Evolutionary conservation across 2,888 invertebrate genomes (phyloP), one percentile per base, ranked within the genome.

Genomic region (Harpalus rubripes): DNA sequence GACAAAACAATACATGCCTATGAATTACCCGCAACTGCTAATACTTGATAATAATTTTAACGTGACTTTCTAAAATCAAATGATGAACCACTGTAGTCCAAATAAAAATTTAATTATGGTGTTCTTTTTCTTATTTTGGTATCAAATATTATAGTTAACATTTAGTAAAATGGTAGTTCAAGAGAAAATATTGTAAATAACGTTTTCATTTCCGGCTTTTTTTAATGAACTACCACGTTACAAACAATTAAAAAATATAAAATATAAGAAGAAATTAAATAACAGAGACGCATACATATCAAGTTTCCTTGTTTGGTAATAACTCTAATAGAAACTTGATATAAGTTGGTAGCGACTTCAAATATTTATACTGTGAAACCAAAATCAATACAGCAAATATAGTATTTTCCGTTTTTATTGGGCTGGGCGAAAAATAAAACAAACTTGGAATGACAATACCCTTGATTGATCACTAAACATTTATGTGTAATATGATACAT

Each of bases 391-490:
- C 18, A 10, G 44, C 44, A 74, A 44, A 74, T 74, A 74, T 74
- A 18, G 18, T 74, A 44, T 44, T 22, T 74, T 74, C 63, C 44
- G 44, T 74, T 44, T 74, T 44, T 78, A 78, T 56, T 78, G 58
- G 78, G 58, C 58, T 26, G n/a, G 78, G 58, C 78, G 58, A 58
- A 44, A 78, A 78, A 58, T 78, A 78, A 78, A 78, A 78, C 58
- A 78, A 78, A 78, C 78, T 78, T 56, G 58, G 32, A 78, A 56
- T 78, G 78, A 78, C 78, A 58, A 58, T 78, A 8, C 26, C 22
- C 10, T 78, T 78, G 78, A 78, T 78, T 78, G 78, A 78, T 78
- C 78, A 78, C 78, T 78, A 26, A 58, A 26, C 58, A 78, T 78
- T 78, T 78, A 58, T 44, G 56, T 58, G 78, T 78, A 58, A 58